Evolutionary conservation across 1,140 invertebrate genomes (phyloP).

Genomic region (Tachypleus tridentatus): DNA sequence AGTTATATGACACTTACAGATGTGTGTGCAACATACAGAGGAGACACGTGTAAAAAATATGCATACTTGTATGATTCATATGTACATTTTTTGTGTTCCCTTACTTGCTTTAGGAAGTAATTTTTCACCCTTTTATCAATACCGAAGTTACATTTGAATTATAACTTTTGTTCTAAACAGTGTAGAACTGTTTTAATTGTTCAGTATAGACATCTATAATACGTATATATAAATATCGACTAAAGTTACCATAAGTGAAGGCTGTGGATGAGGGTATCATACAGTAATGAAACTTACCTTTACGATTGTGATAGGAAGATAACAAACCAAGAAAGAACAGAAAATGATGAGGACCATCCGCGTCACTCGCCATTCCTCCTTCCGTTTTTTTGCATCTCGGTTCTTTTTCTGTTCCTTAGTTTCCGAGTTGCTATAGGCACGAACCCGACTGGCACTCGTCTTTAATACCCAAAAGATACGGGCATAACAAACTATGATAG

Average conservation of each 20-base stretch:
- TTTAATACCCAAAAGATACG: conserved; percentile 3
- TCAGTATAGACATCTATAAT: too few species aligned
- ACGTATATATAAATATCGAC: conserved; percentile 2
- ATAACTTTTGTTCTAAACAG: too few species aligned
- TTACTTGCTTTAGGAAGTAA: too few species aligned
- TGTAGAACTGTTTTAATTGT: too few species aligned
- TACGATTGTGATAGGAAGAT: conserved; percentile 68
- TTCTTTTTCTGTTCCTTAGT: conserved; percentile 50
- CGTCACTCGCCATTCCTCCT: conserved; percentile 46
- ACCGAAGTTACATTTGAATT: too few species aligned
- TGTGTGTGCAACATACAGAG: too few species aligned
- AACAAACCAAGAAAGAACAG: conserved; percentile 64
- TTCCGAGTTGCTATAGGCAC: conserved; percentile 38
- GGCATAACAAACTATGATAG: conserved; percentile 63
- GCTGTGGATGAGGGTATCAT: background rate
- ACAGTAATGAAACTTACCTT: too few species aligned
- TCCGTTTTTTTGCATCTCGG: background rate
- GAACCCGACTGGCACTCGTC: background rate
- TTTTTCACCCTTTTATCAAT: too few species aligned
- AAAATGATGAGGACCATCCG: conserved; percentile 73
- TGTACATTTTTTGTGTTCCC: too few species aligned
- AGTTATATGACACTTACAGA: too few species aligned
- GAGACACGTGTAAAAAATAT: too few species aligned
- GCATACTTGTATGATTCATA: too few species aligned
- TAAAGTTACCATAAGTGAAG: background rate